Percentiles rank a stretch among this genome's conserved stretches.
These are phyloP conservation scores for Ferdinandea cuprea DNA, from an alignment of 2,888 invertebrate species.

Conservation along the genomic window DNA sequence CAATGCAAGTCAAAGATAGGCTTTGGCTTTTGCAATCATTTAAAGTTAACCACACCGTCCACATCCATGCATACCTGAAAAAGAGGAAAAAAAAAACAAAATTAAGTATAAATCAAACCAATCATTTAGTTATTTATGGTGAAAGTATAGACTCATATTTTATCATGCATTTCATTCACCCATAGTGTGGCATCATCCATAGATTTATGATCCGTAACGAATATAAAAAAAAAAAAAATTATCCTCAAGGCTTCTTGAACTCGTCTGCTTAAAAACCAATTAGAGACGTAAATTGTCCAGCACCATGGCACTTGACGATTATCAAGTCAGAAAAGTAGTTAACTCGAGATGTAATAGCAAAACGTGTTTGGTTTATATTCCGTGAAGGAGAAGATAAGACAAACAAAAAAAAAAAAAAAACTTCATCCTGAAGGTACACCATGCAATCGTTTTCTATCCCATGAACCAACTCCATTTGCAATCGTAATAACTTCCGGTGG, in stretches of 20 bases:
- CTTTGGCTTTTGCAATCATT: no score
- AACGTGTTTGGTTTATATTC: constrained; percentile 6
- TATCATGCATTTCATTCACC: background rate
- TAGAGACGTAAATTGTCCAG: constrained; percentile 18
- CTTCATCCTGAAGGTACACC: background rate
- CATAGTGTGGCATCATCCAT: background rate
- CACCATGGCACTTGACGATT: constrained; percentile 15
- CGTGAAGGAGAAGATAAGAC: constrained; percentile 3
- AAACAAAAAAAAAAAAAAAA: background rate
- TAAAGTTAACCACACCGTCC: no score
- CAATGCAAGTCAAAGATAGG: no score
- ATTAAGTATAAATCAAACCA: no score
- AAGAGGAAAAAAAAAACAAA: no score
- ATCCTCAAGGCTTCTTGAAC: background rate
- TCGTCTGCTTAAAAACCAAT: constrained; percentile 32
- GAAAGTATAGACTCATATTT: background rate
- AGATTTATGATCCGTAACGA: constrained; percentile 21
- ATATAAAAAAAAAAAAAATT: background rate
- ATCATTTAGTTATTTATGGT: background rate
- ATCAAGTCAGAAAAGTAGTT: constrained; percentile 7
- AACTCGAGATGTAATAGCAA: background rate
- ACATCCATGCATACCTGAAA: no score
- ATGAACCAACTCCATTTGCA: constrained; percentile 24
- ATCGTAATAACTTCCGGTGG: constrained; percentile 69
- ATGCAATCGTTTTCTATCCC: constrained; percentile 14